Conservation (phyloP, 64 coral and sea anemone genomes). For the Cladopsammia gracilis region DNA sequence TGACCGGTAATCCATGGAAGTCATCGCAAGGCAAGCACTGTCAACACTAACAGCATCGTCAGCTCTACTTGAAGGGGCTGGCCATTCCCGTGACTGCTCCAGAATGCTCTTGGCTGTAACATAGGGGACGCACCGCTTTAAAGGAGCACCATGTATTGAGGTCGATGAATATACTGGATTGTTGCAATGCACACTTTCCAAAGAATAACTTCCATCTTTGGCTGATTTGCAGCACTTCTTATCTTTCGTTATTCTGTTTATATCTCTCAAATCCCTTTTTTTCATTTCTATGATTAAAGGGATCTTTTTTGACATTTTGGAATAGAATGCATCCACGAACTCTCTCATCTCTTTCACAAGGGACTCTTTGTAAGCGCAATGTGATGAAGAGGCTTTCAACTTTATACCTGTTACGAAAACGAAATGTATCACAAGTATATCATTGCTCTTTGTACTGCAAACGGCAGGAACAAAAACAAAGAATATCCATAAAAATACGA, state of each 20-base stretch:
- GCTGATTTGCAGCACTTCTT: background rate
- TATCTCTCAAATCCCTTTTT: background rate
- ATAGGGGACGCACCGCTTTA: background rate
- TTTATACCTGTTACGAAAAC: background rate
- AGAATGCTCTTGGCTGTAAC: background rate
- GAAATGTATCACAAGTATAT: background rate
- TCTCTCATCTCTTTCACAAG: conserved; percentile 2
- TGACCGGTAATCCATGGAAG: background rate
- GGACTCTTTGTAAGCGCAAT: background rate
- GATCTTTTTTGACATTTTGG: background rate
- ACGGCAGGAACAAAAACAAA: too few species aligned
- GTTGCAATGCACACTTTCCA: too few species aligned
- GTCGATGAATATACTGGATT: background rate
- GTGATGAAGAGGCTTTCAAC: background rate
- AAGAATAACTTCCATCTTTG: too few species aligned
- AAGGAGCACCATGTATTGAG: background rate
- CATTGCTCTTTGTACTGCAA: too few species aligned
- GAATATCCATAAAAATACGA: too few species aligned
- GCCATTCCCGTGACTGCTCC: background rate
- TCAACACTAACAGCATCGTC: background rate
- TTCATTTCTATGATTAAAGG: background rate
- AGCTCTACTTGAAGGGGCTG: background rate
- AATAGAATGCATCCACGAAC: background rate
- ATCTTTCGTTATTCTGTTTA: background rate
- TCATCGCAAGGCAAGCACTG: background rate